Conservation (phyloP, 2,888 invertebrate species). For the Dynastes tityus region DNA sequence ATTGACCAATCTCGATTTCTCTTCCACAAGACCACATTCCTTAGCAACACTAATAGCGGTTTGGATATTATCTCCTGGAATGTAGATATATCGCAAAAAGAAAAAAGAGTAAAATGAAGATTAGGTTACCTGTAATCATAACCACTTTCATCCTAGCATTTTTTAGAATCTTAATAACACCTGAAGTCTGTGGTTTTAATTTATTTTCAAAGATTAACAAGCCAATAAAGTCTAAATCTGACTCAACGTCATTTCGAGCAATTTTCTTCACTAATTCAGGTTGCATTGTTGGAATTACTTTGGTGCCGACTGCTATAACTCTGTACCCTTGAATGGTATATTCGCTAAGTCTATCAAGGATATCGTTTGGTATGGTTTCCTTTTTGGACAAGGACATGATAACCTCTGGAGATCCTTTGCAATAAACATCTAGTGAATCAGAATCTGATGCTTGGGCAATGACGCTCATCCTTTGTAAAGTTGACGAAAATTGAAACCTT, state of each 20-base stretch:
- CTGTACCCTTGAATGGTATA: slow-evolving; percentile 94
- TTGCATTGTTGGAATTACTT: slow-evolving; percentile 74
- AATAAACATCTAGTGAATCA: slow-evolving; percentile 84
- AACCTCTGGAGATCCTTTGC: slow-evolving; percentile 96
- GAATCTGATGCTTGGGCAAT: slow-evolving; percentile 83
- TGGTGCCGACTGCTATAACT: slow-evolving; percentile 89
- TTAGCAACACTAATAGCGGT: slow-evolving; percentile 94
- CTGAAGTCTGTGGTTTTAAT: slow-evolving; percentile 88
- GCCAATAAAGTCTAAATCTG: slow-evolving; percentile 86
- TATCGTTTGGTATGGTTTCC: slow-evolving; percentile 84
- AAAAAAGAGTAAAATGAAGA: not conserved
- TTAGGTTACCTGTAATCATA: slow-evolving; percentile 91
- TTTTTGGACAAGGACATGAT: slow-evolving; percentile 82
- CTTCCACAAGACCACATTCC: slow-evolving; percentile 84
- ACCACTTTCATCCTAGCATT: slow-evolving; percentile 90
- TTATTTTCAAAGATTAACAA: slow-evolving; percentile 96
- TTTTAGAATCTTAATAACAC: slow-evolving; percentile 84
- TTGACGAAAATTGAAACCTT: slow-evolving; percentile 87
- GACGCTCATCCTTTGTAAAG: slow-evolving; percentile 91
- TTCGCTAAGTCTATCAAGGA: slow-evolving; percentile 80
- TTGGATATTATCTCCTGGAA: slow-evolving; percentile 85
- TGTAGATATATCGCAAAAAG: too few species aligned
- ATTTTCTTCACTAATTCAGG: slow-evolving; percentile 73
- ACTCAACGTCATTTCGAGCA: slow-evolving; percentile 85
- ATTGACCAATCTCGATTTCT: slow-evolving; percentile 59